Percentiles rank a stretch among this genome's conserved stretches.
Conservation (phyloP, 2,113 vertebrate genomes). For the Orthonyx spaldingii region DNA sequence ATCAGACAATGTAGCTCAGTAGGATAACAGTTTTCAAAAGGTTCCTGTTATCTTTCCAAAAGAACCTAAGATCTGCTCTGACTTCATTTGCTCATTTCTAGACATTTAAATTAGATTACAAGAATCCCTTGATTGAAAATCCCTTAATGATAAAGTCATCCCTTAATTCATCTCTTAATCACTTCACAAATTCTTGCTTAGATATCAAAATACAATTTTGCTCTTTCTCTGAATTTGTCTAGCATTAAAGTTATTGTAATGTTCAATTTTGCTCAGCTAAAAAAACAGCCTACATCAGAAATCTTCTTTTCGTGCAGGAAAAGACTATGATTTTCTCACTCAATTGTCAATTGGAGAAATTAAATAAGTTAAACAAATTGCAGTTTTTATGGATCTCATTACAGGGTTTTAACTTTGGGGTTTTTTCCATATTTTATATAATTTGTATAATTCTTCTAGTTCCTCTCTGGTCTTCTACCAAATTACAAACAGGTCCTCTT, state of each 20-base stretch:
- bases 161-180: background rate
- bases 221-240: background rate
- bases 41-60: background rate
- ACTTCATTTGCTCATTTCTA: background rate
- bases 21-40: background rate
- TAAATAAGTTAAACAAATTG: background rate
- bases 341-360: rapidly evolving
- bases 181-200: background rate
- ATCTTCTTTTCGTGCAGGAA: background rate
- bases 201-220: background rate
- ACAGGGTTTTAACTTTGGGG: background rate
- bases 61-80: background rate
- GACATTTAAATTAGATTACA: background rate
- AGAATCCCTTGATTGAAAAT: background rate
- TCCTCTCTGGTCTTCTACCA: background rate
- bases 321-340: background rate
- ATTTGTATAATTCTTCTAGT: background rate
- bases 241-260: background rate
- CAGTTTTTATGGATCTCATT: background rate
- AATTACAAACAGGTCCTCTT: background rate
- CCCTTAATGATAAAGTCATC: background rate
- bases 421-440: background rate
- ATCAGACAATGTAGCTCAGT: background rate
- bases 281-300: background rate
- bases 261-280: background rate